Evolutionary conservation across 2,888 invertebrate species (phyloP).

Genomic region (Nemotelus pantherinus): DNA sequence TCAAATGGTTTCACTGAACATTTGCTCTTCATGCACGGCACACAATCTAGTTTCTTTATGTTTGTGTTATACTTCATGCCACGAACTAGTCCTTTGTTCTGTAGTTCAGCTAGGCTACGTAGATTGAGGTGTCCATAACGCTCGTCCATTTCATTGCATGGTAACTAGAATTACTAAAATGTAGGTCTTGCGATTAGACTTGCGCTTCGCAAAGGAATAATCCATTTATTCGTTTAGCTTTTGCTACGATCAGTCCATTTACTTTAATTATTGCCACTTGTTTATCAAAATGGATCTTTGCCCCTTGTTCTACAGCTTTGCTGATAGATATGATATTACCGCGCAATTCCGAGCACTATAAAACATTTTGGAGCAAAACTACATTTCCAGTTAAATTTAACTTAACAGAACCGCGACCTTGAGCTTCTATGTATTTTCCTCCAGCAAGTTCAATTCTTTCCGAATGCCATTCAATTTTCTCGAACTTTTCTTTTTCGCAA

Average conservation of each 20-base stretch:
- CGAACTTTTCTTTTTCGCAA: neutral
- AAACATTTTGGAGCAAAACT: neutral
- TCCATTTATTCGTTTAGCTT: too few species aligned
- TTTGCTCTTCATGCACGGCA: neutral
- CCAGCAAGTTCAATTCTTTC: neutral
- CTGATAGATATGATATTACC: neutral
- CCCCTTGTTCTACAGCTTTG: too few species aligned
- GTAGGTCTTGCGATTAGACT: too few species aligned
- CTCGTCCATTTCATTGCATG: constrained; percentile 39
- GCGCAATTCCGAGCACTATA: neutral
- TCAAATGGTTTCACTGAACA: neutral
- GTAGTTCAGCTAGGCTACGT: neutral
- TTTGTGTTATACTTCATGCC: neutral
- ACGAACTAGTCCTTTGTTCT: constrained; percentile 9
- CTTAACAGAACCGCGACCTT: neutral
- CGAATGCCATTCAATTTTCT: neutral
- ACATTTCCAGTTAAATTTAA: neutral
- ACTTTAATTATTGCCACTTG: neutral
- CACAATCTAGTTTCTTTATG: neutral
- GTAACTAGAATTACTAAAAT: too few species aligned
- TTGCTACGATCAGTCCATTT: neutral
- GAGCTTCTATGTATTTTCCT: neutral
- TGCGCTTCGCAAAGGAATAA: too few species aligned
- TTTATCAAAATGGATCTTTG: neutral
- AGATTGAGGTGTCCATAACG: constrained; percentile 32